These are phyloP conservation scores for Shinisaurus crocodilurus DNA, from an alignment of 2,113 vertebrate species.

Conservation along the genomic window DNA sequence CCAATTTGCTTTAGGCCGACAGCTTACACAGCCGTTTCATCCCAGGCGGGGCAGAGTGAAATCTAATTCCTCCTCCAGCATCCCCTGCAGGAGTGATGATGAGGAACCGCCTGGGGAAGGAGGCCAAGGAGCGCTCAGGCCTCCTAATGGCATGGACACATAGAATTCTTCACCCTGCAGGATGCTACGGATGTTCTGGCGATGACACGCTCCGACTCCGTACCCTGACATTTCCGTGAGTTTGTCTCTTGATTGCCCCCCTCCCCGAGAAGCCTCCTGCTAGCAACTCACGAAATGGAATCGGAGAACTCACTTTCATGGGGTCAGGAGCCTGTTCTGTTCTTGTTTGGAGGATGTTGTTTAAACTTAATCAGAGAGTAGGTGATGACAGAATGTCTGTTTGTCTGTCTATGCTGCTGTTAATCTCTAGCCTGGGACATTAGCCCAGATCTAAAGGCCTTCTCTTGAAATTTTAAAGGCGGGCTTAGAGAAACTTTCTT, in stretches of 20 bases:
- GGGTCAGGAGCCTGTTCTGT: background rate
- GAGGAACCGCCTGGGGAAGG: background rate
- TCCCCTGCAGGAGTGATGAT: background rate
- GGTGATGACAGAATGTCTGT: background rate
- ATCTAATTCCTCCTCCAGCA: background rate
- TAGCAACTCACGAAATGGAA: background rate
- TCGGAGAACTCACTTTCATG: background rate
- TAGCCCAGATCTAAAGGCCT: background rate
- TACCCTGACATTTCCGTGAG: background rate
- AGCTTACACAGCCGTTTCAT: slow-evolving; percentile 44
- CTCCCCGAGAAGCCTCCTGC: background rate
- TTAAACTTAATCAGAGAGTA: background rate
- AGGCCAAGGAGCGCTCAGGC: background rate
- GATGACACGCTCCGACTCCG: background rate
- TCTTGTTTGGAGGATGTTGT: background rate
- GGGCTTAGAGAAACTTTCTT: background rate
- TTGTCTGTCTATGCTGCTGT: background rate
- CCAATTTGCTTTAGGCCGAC: slow-evolving; percentile 52
- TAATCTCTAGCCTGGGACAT: background rate
- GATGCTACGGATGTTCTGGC: background rate
- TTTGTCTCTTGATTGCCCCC: background rate
- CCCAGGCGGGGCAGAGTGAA: background rate
- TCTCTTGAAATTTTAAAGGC: background rate
- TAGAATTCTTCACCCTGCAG: slow-evolving; percentile 3
- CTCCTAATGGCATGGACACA: background rate